Evolutionary conservation across 2,888 invertebrate genomes (phyloP).

Genomic region (Ophion slaviceki): DNA sequence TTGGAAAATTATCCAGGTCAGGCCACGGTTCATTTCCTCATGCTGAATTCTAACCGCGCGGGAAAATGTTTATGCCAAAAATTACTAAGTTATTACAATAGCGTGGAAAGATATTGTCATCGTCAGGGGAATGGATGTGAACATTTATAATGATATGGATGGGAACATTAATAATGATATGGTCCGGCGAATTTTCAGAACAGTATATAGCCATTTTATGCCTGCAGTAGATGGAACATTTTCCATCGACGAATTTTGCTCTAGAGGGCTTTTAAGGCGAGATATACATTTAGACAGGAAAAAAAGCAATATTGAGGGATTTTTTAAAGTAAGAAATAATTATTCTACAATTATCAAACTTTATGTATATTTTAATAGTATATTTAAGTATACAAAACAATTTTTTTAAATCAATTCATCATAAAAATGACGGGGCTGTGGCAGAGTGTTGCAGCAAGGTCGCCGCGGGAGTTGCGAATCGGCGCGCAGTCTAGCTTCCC

Average conservation of each 20-base stretch:
- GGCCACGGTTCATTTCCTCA: constrained; percentile 35
- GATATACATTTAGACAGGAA: too few relatives aligned
- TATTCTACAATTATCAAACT: too few relatives aligned
- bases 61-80: neutral
- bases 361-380: too few relatives aligned
- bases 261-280: too few relatives aligned
- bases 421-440: too few relatives aligned
- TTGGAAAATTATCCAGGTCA: neutral
- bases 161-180: neutral
- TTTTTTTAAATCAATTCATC: too few relatives aligned
- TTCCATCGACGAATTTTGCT: neutral
- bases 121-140: neutral
- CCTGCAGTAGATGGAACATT: neutral
- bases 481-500: too few relatives aligned
- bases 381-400: too few relatives aligned
- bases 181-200: neutral
- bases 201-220: neutral
- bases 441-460: too few relatives aligned
- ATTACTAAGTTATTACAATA: neutral
- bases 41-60: constrained; percentile 8
- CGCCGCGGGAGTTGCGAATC: too few relatives aligned
- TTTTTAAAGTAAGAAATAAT: too few relatives aligned
- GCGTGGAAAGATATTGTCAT: neutral
- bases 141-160: neutral
- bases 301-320: too few relatives aligned